phyloP scores from a whole-genome alignment of 2,888 invertebrate genomes.

The Ichneumoninae sp. region DNA sequence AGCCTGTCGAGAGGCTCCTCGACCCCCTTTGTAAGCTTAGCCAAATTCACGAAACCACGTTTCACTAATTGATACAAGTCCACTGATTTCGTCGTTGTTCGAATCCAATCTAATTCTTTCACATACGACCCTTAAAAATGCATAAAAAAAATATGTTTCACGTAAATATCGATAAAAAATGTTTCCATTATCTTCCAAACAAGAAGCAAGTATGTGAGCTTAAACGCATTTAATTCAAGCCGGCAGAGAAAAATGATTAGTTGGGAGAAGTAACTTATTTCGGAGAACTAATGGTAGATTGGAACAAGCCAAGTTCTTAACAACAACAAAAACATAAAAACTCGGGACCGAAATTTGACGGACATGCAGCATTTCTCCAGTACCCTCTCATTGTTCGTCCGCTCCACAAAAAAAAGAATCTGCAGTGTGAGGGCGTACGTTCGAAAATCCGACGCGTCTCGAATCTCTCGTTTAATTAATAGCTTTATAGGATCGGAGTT shows the following conservation, averaged over 20 bases:
- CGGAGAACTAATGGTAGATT: neutral
- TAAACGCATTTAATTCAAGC: neutral
- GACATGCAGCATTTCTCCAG: slow-evolving; percentile 25
- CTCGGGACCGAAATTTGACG: neutral
- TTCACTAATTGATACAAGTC: slow-evolving; percentile 60
- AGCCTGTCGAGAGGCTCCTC: slow-evolving; percentile 20
- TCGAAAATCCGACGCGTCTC: slow-evolving; percentile 79
- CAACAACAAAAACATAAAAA: neutral
- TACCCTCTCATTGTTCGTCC: slow-evolving; percentile 53
- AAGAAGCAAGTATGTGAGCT: neutral
- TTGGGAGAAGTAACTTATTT: neutral
- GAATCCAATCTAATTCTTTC: slow-evolving; percentile 13
- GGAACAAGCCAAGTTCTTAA: neutral
- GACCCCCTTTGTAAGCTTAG: slow-evolving; percentile 59
- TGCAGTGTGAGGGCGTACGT: slow-evolving; percentile 15
- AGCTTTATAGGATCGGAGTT: slow-evolving; percentile 74
- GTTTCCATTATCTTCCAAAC: neutral
- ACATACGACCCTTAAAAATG: neutral
- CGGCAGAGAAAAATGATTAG: too few species aligned
- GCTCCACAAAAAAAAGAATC: neutral
- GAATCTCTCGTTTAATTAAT: slow-evolving; percentile 82
- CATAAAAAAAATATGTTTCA: neutral
- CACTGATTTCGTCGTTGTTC: slow-evolving; percentile 22
- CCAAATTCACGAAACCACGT: slow-evolving; percentile 46
- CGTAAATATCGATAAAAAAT: neutral